phyloP scores from a whole-genome alignment of 2,888 invertebrate genomes.

The Cecidostiba fungosa region DNA sequence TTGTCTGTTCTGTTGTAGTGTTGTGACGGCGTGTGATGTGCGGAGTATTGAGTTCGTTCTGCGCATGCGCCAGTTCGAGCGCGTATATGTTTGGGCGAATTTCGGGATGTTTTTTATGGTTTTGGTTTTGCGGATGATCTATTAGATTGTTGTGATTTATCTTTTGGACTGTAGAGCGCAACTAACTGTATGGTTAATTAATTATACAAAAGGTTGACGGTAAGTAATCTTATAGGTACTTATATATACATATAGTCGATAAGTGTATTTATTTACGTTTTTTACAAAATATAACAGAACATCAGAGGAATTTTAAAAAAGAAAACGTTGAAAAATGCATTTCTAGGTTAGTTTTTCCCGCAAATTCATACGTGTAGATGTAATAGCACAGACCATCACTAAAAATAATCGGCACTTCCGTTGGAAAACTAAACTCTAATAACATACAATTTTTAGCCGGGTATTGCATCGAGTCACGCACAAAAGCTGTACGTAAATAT shows the following conservation, averaged over 20 bases:
- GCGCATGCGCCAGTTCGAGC: neutral
- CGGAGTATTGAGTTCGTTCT: neutral
- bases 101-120: neutral
- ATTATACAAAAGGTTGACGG: no score
- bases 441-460: neutral
- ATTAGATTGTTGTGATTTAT: no score
- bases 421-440: neutral
- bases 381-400: neutral
- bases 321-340: neutral
- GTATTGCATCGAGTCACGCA: neutral
- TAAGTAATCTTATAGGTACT: no score
- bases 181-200: no score
- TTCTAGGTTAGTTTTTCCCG: conserved; percentile 4
- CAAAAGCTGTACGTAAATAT: neutral
- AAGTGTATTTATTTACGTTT: no score
- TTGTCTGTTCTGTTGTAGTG: no score
- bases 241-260: no score
- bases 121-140: no score
- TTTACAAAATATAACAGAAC: no score
- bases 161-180: no score
- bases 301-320: neutral
- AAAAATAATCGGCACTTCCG: neutral
- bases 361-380: neutral
- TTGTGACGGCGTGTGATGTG: neutral
- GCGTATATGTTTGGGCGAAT: neutral